These are phyloP conservation scores for Tetramorium bicarinatum DNA, from an alignment of 2,888 invertebrate genomes.

Conservation along the genomic window DNA sequence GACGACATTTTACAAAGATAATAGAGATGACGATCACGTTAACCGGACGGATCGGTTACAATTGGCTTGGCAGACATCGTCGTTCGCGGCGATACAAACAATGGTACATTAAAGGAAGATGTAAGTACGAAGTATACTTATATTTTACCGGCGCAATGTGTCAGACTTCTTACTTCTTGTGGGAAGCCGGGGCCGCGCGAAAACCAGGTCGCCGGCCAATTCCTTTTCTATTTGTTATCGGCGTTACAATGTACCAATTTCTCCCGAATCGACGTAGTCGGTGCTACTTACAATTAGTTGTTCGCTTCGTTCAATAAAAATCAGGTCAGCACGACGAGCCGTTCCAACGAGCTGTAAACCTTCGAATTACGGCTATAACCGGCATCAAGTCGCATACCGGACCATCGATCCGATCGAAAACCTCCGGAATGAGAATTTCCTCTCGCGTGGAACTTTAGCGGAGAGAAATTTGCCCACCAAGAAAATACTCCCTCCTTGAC, in stretches of 20 bases:
- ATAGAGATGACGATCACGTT: conserved; percentile 31
- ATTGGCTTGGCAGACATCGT: conserved; percentile 31
- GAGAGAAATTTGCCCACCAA: conserved; percentile 5
- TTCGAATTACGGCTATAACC: conserved; percentile 55
- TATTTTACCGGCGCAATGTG: conserved; percentile 46
- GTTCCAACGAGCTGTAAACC: conserved; percentile 57
- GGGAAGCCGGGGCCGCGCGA: conserved; percentile 15
- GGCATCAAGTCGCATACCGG: conserved; percentile 23
- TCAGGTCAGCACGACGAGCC: conserved; percentile 52
- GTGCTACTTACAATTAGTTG: conserved; percentile 58
- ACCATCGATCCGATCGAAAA: conserved; percentile 35
- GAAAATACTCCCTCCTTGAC: conserved; percentile 30
- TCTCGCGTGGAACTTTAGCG: conserved; percentile 10
- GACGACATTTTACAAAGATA: conserved; percentile 13
- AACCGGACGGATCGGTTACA: conserved; percentile 29
- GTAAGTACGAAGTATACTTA: conserved; percentile 49
- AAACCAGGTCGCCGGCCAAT: conserved; percentile 56
- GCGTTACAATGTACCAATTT: conserved; percentile 56
- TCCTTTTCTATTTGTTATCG: conserved; percentile 58
- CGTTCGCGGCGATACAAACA: conserved; percentile 41
- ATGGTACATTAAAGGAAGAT: conserved; percentile 32
- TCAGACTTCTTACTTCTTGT: conserved; percentile 48
- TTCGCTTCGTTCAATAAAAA: conserved; percentile 52
- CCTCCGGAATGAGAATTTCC: conserved; percentile 14
- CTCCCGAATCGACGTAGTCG: conserved; percentile 52